Evolutionary conservation across 2,797 vertebrate species (phyloP), one percentile per base, ranked within the genome.

Genomic region (Enteromius viviparus): DNA sequence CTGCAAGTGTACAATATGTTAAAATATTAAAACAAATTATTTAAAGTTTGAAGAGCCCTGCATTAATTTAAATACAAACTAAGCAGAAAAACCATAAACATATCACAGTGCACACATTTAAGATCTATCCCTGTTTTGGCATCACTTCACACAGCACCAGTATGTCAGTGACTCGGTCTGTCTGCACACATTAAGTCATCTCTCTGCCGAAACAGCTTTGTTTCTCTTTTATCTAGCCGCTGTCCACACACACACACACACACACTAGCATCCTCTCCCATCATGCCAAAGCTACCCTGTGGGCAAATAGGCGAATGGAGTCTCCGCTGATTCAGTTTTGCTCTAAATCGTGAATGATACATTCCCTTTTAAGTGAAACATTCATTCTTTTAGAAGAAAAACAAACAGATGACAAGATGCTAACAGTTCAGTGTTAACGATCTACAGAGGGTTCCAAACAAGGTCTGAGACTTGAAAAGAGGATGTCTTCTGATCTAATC

Each of bases 241-340:
- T 62, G 58, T 76, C 53, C 69, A 19, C 42, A 49, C 14, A 11
- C 53, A 37, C 69, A 32, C 76, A 51, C 69, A 34, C 42, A 21
- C 70, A 65, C 32, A 29, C 14, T 9, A 69, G 21, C 74, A 10
- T 84, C 62, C 69, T 75, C 72, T 26, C 49, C 45, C 53, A 84
- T 84, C 68, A 78, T 62, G 34, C 45, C 49, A 82, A 32, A 60
- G 10, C 34, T 71, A 64, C 60, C 70, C 79, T 60, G 62, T 17
- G 11, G 23, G 72, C 42, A 85, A 84, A 65, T 15, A 87, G 78
- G 82, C 74, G 32, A 51, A 2, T 37, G 0, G 19, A 26, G 69
- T 86, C 80, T 78, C 85, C 70, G 74, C 77, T 87, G 66, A 51
- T 77, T 77, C 29, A 87, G 34, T 83, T 58, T 42, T 23, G 49